phyloP scores from a whole-genome alignment of 2,797 vertebrate species.

The Threskiornis aethiopicus region DNA sequence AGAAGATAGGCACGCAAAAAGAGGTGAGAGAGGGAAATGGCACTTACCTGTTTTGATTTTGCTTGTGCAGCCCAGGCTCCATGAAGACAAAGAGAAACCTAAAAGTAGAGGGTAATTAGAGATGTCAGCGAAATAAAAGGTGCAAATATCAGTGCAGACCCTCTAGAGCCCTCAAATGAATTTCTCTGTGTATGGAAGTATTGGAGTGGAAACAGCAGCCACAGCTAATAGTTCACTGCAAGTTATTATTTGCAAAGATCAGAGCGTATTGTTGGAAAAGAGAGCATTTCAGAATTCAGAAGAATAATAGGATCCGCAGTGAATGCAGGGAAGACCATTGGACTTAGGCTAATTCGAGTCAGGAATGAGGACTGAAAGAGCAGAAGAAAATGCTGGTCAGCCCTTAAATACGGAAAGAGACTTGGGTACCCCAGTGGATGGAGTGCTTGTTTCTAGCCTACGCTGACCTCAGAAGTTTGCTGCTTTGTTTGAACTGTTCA shows the following conservation, averaged over 20 bases:
- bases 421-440: not conserved
- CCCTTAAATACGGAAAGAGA: not conserved
- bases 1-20: rapidly evolving
- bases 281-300: not conserved
- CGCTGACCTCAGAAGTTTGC: not conserved
- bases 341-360: not conserved
- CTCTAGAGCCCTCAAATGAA: not conserved
- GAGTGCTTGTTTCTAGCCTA: not conserved
- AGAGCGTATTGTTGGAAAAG: not conserved
- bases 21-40: not conserved
- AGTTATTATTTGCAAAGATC: not conserved
- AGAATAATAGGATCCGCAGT: not conserved
- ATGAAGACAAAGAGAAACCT: not conserved
- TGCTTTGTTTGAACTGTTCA: not conserved
- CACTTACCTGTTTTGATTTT: not conserved
- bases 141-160: not conserved
- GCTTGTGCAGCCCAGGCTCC: not conserved
- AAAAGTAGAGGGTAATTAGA: not conserved
- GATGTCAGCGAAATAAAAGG: not conserved
- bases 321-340: not conserved
- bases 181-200: not conserved
- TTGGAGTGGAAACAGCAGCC: not conserved
- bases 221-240: not conserved
- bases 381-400: not conserved
- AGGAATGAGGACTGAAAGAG: not conserved